phyloP scores from a whole-genome alignment of 2,888 invertebrate species.

The Cacoxenus indagator region DNA sequence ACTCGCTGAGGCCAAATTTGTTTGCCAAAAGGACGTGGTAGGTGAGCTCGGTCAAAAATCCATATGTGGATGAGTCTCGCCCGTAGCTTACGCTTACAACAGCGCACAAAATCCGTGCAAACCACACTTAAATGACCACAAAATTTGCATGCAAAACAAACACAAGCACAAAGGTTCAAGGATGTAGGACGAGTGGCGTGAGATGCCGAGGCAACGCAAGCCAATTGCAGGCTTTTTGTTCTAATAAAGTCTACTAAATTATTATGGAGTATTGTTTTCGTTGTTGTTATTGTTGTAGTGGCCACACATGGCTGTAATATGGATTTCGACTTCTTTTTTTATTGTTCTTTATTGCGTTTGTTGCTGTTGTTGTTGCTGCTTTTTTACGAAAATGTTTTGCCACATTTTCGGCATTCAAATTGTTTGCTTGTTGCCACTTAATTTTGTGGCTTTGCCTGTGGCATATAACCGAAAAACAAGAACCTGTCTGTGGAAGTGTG shows the following conservation, averaged over 20 bases:
- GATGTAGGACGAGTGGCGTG: not conserved
- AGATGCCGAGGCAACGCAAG: not conserved
- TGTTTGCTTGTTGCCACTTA: constrained; percentile 64
- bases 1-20: too few relatives aligned
- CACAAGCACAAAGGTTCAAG: not conserved
- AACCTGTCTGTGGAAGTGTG: not conserved
- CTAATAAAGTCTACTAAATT: constrained; percentile 19
- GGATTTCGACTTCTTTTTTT: constrained; percentile 36
- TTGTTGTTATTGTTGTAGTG: constrained; percentile 19
- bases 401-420: constrained; percentile 39
- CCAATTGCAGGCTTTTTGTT: constrained; percentile 12
- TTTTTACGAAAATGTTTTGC: constrained; percentile 37
- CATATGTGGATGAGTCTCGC: not conserved
- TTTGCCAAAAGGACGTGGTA: too few relatives aligned
- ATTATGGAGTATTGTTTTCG: constrained; percentile 35
- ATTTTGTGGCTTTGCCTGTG: constrained; percentile 58
- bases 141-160: constrained; percentile 42
- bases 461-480: not conserved
- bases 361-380: constrained; percentile 30
- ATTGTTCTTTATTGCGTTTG: constrained; percentile 22
- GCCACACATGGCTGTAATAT: constrained; percentile 48
- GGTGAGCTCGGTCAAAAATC: too few relatives aligned
- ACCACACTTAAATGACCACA: constrained; percentile 50
- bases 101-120: constrained; percentile 25
- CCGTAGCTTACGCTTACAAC: not conserved